Base-by-base conservation (phyloP, 2,113 vertebrate species). In the Cololabis saira region DNA sequence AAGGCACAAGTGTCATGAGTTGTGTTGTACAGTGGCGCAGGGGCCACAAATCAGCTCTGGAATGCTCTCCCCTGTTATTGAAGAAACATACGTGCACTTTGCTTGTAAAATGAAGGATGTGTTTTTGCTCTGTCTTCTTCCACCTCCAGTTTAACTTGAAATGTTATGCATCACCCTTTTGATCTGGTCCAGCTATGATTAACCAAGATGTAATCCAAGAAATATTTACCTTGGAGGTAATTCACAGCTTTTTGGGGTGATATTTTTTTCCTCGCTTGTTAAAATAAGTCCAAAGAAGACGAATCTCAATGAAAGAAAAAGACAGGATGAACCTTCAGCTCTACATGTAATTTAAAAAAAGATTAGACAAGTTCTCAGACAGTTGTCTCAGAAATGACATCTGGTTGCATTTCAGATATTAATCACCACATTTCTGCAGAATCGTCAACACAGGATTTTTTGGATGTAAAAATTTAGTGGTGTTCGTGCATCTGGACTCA, bases 41-140 rank as follows among this genome's bases (percentile, higher is more conserved):
- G 45, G 62, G 66, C 67, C 67, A 82, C 73, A 81, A 82, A 87
- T 91, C 80, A 86, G 61, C 56, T 54, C 61, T 60, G 81, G 86
- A 86, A 88, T 81, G 84, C 42, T 6, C 64, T 69, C 70, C 58
- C 68, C 62, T 84, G 71, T 83, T 74, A 73, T 84, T 79, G 69
- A 63, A 72, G 61, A 50, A 66, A 69, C 55, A 60, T 15, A 1
- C 19, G 58, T 62, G 61, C 48, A 45, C 65, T 83, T 71, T 55
- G 47, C 71, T 56, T 18, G 41, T 76, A 77, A 85, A 80, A 60
- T 9, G 50, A 57, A 78, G 74, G 21, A 76, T 43, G 61, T 77
- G 66, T 61, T 64, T 54, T 76, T 82, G 3, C 33, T n/a, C n/a
- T 30, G 33, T 37, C 53, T 68, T 47, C 51, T 76, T 43, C 73